Evolutionary conservation across 2,888 invertebrate genomes (phyloP).

Genomic region (Flexamia atlantica): DNA sequence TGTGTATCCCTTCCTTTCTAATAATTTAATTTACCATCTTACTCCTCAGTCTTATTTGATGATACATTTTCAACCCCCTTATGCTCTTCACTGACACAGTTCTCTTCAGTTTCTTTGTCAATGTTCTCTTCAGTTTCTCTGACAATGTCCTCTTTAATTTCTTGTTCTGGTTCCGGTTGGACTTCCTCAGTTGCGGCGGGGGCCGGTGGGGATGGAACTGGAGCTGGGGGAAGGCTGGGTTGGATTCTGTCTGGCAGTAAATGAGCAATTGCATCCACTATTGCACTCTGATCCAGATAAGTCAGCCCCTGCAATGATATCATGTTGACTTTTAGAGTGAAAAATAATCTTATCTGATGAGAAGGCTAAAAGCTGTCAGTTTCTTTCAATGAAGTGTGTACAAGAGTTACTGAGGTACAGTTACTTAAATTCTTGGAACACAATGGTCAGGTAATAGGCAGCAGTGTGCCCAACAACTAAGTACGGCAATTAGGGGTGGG

Average conservation of each 20-base stretch:
- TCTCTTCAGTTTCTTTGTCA: background rate
- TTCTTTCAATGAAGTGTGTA: no score
- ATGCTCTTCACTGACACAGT: background rate
- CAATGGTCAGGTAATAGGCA: no score
- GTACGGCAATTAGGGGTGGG: no score
- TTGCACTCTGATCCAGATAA: slow-evolving; percentile 73
- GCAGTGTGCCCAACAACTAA: no score
- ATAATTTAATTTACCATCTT: no score
- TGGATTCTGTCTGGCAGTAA: slow-evolving; percentile 72
- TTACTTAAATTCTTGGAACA: no score
- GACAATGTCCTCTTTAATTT: background rate
- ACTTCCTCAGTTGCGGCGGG: background rate
- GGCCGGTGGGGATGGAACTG: background rate
- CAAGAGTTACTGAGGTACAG: no score
- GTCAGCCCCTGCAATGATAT: slow-evolving; percentile 74
- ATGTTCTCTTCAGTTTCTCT: background rate
- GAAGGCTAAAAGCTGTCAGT: no score
- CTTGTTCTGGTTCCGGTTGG: background rate
- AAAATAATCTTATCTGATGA: no score
- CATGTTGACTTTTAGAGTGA: no score
- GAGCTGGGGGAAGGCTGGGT: background rate
- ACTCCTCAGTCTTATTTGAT: background rate
- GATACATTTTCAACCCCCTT: background rate
- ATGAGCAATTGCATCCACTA: slow-evolving; percentile 73
- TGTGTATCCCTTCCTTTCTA: no score